Conservation (phyloP, 2,888 invertebrate genomes). For the Congeria kusceri region DNA sequence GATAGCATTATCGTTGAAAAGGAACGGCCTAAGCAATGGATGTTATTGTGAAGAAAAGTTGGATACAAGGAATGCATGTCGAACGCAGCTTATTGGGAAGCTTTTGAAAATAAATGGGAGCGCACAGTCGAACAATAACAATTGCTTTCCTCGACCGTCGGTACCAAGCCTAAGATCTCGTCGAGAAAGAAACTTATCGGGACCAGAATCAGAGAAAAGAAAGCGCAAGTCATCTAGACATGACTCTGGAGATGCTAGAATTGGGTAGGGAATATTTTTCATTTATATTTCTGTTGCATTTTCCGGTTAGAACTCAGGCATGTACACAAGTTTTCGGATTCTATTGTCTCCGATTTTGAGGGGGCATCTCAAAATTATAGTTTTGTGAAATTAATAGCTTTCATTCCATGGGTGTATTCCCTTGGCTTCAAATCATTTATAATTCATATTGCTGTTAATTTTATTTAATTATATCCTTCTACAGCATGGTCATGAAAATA, state of each 20-base stretch:
- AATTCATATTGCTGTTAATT: no score
- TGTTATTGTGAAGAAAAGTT: conserved; percentile 75
- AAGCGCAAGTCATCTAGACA: conserved; percentile 73
- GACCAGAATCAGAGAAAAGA: conserved; percentile 68
- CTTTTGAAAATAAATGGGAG: conserved; percentile 72
- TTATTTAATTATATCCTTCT: no score
- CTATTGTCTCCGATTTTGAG: conserved; percentile 55
- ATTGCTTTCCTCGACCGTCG: conserved; percentile 79
- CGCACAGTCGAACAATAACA: conserved; percentile 69
- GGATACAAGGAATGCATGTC: conserved; percentile 68
- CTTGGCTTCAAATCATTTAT: no score
- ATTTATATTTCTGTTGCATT: neutral
- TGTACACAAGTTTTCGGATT: conserved; percentile 26
- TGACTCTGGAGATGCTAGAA: conserved; percentile 67
- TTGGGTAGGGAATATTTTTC: conserved; percentile 62
- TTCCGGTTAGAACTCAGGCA: conserved; percentile 8
- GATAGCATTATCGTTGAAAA: conserved; percentile 76
- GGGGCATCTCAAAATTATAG: conserved; percentile 57
- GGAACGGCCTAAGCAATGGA: conserved; percentile 78
- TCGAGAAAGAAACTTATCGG: conserved; percentile 70
- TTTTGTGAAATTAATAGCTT: no score
- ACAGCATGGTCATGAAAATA: no score
- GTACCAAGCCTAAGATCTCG: conserved; percentile 80
- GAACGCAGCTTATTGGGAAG: conserved; percentile 69
- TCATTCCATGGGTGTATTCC: no score